phyloP scores from a whole-genome alignment of 2,113 vertebrate species.

The Rattus rattus region DNA sequence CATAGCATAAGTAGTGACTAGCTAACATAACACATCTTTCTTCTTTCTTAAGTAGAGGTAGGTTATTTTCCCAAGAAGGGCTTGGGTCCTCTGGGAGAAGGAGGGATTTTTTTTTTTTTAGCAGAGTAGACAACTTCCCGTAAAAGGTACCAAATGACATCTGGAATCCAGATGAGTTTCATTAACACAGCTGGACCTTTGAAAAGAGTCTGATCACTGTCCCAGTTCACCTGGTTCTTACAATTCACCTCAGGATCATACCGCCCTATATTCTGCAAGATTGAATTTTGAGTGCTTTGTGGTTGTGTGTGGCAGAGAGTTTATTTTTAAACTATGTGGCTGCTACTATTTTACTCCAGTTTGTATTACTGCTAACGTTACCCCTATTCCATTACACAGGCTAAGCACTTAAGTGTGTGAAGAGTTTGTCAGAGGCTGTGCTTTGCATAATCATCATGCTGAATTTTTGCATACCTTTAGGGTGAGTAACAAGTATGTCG shows the following conservation, averaged over 20 bases:
- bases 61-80: slow-evolving; percentile 7
- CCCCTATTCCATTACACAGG: background rate
- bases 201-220: slow-evolving; percentile 37
- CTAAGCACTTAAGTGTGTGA: background rate
- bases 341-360: background rate
- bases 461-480: too few species aligned
- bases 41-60: background rate
- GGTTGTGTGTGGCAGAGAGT: background rate
- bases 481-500: too few species aligned
- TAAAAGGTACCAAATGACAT: background rate
- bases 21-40: background rate
- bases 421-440: background rate
- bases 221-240: background rate
- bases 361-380: background rate
- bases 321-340: background rate
- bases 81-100: background rate
- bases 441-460: background rate
- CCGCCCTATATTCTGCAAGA: background rate
- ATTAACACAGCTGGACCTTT: background rate
- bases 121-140: background rate
- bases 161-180: slow-evolving; percentile 32
- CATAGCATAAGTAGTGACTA: slow-evolving; percentile 10
- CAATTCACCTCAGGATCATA: background rate
- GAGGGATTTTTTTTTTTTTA: background rate
- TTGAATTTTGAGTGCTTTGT: slow-evolving; percentile 10